Evolutionary conservation across 2,888 invertebrate species (phyloP).

Genomic region (Campoletis raptor): DNA sequence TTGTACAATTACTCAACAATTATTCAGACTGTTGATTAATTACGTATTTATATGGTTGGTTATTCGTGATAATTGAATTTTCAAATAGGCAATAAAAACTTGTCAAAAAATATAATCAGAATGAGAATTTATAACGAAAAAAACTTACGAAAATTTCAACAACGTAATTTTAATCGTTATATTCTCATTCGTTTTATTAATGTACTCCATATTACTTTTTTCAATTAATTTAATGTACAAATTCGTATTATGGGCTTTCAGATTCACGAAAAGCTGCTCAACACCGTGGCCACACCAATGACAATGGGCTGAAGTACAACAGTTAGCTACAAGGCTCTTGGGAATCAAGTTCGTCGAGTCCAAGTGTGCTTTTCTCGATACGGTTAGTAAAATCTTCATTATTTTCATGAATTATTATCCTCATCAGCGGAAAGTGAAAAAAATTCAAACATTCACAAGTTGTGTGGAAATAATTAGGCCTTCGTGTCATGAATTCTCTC

Average conservation of each 20-base stretch:
- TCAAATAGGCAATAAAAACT: background rate
- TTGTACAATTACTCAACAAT: conserved; percentile 7
- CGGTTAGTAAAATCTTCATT: conserved; percentile 5
- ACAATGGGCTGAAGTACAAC: conserved; percentile 81
- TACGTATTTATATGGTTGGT: background rate
- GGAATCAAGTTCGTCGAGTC: conserved; percentile 64
- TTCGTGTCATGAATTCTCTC: background rate
- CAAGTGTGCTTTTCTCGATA: conserved; percentile 53
- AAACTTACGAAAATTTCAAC: background rate
- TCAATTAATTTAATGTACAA: background rate
- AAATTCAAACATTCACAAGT: background rate
- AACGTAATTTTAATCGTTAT: background rate
- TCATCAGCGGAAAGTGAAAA: background rate
- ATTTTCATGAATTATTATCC: background rate
- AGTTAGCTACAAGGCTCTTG: conserved; percentile 64
- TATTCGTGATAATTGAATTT: background rate
- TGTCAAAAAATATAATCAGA: background rate
- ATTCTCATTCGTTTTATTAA: background rate
- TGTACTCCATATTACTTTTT: background rate
- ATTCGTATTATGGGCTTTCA: conserved; percentile 50
- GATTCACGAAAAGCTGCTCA: conserved; percentile 72
- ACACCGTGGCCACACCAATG: conserved; percentile 73
- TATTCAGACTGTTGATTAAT: conserved; percentile 2
- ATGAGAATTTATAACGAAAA: background rate
- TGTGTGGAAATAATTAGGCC: background rate